Evolutionary conservation across 2,888 invertebrate species (phyloP), one percentile per base, ranked within the genome.

Genomic region (Ecdyonurus torrentis): DNA sequence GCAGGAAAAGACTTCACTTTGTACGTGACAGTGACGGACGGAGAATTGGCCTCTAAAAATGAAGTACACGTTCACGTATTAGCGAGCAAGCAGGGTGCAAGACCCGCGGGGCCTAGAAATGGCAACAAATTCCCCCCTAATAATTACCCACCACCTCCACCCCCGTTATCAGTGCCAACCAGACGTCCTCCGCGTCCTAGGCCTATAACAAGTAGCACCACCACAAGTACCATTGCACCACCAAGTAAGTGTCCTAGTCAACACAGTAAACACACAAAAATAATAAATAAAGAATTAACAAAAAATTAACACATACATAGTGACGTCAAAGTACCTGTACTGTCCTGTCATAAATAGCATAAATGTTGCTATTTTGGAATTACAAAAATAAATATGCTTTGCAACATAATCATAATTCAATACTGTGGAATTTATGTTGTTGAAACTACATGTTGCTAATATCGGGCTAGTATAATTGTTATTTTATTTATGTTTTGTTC

Each of bases 11-110:
- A 82, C 68, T 79, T 86, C 69, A 81, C 81, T 67, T 75, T 87
- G 20, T 86, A 83, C 74, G 83, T 87, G 61, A 85, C 83, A 1
- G 84, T 82, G 19, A 79, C 78, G 22, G 85, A 86, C 72, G 86
- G 86, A 2, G 77, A 79, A 65, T 74, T 84, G 59, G 78, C 78
- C 3, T 80, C 84, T 1, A 86, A 86, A 73, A 81, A 78, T 60
- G 85, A 85, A 74, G 83, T 86, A n/a, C 82, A 77, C 71, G 84
- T 83, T 15, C 80, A 81, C 68, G 83, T 87, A 23, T 23, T 52
- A n/a, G 50, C 15, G n/a, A n/a, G n/a, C n/a, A n/a, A 18, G 25
- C n/a, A 20, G 37, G 60, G 22, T 50, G 24, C 22, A 52, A 55
- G 22, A 60, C 19, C 23, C 23, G 23, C 10, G 50, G 59, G 60